Conservation (phyloP, 2,113 vertebrate genomes). For the Cheirogaleus medius region DNA sequence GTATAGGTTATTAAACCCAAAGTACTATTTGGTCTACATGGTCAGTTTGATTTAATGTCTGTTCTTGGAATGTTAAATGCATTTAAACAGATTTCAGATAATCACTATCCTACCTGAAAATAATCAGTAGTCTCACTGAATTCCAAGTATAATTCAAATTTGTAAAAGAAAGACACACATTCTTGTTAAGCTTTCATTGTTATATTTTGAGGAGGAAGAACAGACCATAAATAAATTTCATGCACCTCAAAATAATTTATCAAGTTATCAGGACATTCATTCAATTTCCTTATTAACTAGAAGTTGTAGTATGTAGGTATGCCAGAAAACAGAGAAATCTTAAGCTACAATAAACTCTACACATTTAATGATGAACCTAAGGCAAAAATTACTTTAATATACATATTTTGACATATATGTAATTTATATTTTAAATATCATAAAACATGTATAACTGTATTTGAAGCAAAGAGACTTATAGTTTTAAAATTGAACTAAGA, state of each 20-base stretch:
- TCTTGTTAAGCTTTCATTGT: slow-evolving; percentile 60
- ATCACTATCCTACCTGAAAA: neutral
- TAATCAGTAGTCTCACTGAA: neutral
- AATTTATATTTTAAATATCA: neutral
- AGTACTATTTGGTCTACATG: neutral
- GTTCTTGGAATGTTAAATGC: neutral
- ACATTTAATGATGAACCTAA: slow-evolving; percentile 6
- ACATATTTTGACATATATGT: neutral
- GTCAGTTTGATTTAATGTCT: neutral
- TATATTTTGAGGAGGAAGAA: slow-evolving; percentile 43
- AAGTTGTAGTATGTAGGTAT: neutral
- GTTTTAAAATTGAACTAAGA: neutral
- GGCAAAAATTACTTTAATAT: neutral
- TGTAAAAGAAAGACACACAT: neutral
- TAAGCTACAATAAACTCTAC: neutral
- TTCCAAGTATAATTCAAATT: neutral
- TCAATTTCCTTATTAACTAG: slow-evolving; percentile 54
- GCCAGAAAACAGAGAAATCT: slow-evolving; percentile 8
- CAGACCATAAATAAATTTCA: slow-evolving; percentile 66
- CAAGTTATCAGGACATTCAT: neutral
- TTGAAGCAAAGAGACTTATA: neutral
- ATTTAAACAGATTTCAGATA: neutral
- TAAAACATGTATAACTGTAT: neutral
- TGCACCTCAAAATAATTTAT: slow-evolving; percentile 62
- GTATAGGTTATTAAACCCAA: neutral